phyloP scores from a whole-genome alignment of 2,888 invertebrate species.

The Mesoligia furuncula region DNA sequence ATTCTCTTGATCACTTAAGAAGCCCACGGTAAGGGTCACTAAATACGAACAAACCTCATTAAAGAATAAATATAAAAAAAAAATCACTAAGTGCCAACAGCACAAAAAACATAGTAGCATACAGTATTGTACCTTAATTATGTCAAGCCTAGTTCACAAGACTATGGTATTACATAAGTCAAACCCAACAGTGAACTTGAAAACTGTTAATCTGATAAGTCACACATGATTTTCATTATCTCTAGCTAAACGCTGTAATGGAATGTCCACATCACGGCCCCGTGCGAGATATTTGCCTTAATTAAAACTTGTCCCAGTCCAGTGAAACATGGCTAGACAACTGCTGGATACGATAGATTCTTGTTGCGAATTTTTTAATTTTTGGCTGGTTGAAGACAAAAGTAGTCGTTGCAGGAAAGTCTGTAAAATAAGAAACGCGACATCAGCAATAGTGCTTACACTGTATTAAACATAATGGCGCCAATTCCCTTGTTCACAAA shows the following conservation, averaged over 20 bases:
- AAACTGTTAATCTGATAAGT: constrained; percentile 52
- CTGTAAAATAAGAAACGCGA: background rate
- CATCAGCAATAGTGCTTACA: background rate
- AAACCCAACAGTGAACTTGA: constrained; percentile 13
- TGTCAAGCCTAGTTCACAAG: background rate
- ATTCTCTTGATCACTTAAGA: background rate
- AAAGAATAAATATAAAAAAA: too few species aligned
- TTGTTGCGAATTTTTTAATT: background rate
- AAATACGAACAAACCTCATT: too few species aligned
- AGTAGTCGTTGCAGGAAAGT: background rate
- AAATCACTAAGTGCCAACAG: too few species aligned
- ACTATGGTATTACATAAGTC: constrained; percentile 20
- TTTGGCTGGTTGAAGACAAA: background rate
- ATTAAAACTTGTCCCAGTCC: constrained; percentile 85
- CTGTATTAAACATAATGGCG: background rate
- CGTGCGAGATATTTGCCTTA: constrained; percentile 85
- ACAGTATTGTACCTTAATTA: background rate
- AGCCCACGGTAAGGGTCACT: too few species aligned
- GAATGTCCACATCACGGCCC: constrained; percentile 80
- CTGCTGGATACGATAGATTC: constrained; percentile 57
- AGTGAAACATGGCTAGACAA: constrained; percentile 67
- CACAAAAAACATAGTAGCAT: background rate
- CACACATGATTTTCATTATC: constrained; percentile 74
- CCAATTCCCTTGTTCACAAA: too few species aligned
- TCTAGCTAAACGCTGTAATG: constrained; percentile 79